phyloP scores from a whole-genome alignment of 2,113 vertebrate species.

The Heterotilapia buettikoferi region DNA sequence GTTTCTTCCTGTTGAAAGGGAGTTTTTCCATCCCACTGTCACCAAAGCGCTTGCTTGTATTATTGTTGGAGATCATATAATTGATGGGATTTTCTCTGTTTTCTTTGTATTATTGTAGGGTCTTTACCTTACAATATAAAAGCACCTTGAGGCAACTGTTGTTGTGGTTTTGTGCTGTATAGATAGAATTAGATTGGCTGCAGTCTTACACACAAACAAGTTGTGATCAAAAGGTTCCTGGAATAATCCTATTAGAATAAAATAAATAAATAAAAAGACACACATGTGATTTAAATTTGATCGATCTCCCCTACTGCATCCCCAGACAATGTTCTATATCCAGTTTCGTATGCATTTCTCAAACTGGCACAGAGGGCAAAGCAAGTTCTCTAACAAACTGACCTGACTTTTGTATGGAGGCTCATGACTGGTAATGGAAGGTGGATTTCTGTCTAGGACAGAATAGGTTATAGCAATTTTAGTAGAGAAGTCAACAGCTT shows the following conservation, averaged over 20 bases:
- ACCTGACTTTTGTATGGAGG: not conserved
- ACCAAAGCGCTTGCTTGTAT: fast-evolving
- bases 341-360: fast-evolving
- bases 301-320: not conserved
- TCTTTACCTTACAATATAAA: not conserved
- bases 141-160: not conserved
- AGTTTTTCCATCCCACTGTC: fast-evolving
- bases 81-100: not conserved
- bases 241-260: not conserved
- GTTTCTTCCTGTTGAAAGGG: not conserved
- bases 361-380: not conserved
- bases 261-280: not conserved
- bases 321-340: not conserved
- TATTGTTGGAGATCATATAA: not conserved
- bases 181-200: not conserved
- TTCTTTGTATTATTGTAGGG: not conserved
- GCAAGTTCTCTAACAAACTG: not conserved
- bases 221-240: not conserved
- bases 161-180: not conserved
- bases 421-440: not conserved
- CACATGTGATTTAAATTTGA: not conserved
- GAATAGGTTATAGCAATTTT: not conserved
- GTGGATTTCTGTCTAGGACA: not conserved
- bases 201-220: not conserved
- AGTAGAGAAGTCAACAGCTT: not conserved